Base-by-base conservation (phyloP, 2,888 invertebrate species). In the Sepiola atlantica region DNA sequence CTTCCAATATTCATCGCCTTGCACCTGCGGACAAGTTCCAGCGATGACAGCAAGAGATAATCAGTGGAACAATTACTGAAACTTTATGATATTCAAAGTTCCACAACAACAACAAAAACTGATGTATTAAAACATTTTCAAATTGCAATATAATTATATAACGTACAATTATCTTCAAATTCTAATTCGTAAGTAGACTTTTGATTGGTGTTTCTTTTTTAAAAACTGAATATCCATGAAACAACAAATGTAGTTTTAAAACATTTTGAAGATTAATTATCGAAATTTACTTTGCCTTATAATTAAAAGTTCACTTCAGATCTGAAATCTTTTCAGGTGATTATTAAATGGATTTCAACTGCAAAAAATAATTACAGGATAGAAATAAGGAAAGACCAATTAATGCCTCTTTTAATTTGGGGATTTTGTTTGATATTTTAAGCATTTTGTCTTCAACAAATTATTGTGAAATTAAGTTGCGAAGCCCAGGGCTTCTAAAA, bases 221-320 rank as follows among this genome's bases (percentile, higher is more conserved):
- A 8, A 45, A 45, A 77, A 32, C 32, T n/a, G 21, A 18, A 18
- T 18, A 1, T n/a, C n/a, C 77, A 77, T 77, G 12, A 77, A 77
- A 77, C 18, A n/a, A 32, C 77, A 32, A 32, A n/a, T 32, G 18
- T 77, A 1, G 6, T 77, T 77, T 77, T 32, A 77, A 77, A 77
- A n/a, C 77, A 77, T n/a, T 77, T 77, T 77, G n/a, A 77, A 77
- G n/a, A 77, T n/a, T 77, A 32, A 77, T 77, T 77, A 77, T 77
- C 3, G 16, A 77, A 77, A 77, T 77, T n/a, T 77, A n/a, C n/a
- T 77, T 77, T n/a, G 32, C 77, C 77, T 32, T 77, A 77, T 77
- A 77, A 77, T 77, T 77, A 32, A 77, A 77, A 77, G 32, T 77
- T 77, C 77, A 77, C 77, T n/a, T 32, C 12, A 77, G n/a, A 2